Percentiles rank a stretch among this genome's conserved stretches.
Conservation (phyloP, 2,888 invertebrate genomes). For the Hecatera dysodea region DNA sequence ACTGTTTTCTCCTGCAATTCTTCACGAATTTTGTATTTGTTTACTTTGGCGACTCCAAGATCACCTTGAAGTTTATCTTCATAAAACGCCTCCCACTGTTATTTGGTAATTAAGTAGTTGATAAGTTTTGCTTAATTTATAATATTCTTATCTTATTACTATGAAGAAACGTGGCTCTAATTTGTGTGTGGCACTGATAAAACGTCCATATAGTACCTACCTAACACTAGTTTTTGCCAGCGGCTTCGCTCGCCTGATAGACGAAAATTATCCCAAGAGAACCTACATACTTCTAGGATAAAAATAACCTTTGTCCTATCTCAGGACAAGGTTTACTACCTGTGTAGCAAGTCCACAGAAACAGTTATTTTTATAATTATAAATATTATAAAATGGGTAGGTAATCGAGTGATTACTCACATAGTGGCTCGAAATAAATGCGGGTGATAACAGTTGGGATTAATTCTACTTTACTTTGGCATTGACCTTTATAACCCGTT, state of each 20-base stretch:
- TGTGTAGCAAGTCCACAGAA: too few species aligned
- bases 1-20: background rate
- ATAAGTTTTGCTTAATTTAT: slow-evolving; percentile 61
- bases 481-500: slow-evolving; percentile 40
- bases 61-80: slow-evolving; percentile 50
- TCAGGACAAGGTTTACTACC: too few species aligned
- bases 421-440: background rate
- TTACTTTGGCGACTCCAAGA: slow-evolving; percentile 17
- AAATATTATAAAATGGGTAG: too few species aligned
- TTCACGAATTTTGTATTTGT: background rate
- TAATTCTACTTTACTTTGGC: slow-evolving; percentile 20
- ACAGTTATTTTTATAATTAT: too few species aligned
- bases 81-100: slow-evolving; percentile 20
- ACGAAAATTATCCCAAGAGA: too few species aligned
- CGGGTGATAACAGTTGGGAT: slow-evolving; percentile 12
- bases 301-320: too few species aligned
- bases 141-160: slow-evolving; percentile 63
- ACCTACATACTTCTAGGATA: too few species aligned
- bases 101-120: slow-evolving; percentile 50
- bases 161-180: slow-evolving; percentile 54
- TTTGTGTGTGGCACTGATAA: slow-evolving; percentile 75
- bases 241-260: too few species aligned
- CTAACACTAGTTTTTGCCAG: too few species aligned
- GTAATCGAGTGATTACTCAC: too few species aligned
- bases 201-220: background rate